Conservation (phyloP, 2,113 vertebrate species). For the Muntiacus reevesi region DNA sequence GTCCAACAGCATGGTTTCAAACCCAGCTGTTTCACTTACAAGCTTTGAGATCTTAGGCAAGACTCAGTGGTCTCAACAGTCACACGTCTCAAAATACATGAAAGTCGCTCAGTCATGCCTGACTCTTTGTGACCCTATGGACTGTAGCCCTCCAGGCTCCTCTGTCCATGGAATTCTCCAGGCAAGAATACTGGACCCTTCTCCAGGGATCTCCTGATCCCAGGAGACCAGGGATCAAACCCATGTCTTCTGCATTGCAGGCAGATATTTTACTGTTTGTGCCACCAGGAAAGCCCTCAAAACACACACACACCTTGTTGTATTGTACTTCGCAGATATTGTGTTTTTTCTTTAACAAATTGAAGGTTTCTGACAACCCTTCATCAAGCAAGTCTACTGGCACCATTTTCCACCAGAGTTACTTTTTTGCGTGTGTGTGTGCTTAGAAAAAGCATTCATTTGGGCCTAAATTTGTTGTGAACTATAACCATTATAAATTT, state of each 20-base stretch:
- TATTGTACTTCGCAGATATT: not conserved
- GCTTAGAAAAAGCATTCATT: not conserved
- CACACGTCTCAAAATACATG: not conserved
- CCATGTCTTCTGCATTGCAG: not conserved
- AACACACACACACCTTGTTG: not conserved
- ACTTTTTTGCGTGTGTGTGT: not conserved
- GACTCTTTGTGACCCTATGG: not conserved
- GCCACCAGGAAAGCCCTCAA: not conserved
- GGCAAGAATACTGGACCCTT: not conserved
- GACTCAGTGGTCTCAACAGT: not conserved
- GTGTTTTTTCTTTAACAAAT: not conserved
- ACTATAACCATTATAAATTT: not conserved
- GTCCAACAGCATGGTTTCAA: not conserved
- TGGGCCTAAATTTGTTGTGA: not conserved
- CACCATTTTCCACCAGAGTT: not conserved
- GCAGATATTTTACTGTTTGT: not conserved
- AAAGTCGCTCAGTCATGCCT: not conserved
- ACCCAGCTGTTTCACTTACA: not conserved
- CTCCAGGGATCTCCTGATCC: no score
- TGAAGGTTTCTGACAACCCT: not conserved
- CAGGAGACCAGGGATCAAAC: not conserved
- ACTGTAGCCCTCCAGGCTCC: not conserved
- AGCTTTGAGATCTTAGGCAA: not conserved
- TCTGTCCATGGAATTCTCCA: not conserved
- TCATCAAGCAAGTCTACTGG: not conserved